Percentiles rank a stretch among this genome's conserved stretches.
These are phyloP conservation scores for Bufo bufo DNA, from an alignment of 2,113 vertebrate genomes.

Conservation along the genomic window DNA sequence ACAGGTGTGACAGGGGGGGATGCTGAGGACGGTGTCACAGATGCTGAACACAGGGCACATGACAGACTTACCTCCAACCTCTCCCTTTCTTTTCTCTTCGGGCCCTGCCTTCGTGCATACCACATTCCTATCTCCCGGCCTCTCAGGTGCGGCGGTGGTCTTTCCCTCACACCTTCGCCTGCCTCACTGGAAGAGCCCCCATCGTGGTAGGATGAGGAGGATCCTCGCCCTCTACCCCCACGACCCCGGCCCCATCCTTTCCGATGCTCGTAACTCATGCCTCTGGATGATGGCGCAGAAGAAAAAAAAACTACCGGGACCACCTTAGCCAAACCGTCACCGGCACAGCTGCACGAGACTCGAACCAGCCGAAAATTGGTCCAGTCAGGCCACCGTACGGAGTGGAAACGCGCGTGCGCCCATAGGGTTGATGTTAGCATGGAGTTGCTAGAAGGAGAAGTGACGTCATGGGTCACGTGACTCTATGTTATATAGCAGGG, in stretches of 20 bases:
- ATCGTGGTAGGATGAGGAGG: constrained; percentile 31
- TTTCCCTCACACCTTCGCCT: constrained; percentile 72
- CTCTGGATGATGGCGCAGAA: background rate
- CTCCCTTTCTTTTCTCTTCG: constrained; percentile 85
- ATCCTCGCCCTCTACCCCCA: constrained; percentile 62
- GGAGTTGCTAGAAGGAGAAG: too few relatives aligned
- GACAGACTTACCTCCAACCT: constrained; percentile 80
- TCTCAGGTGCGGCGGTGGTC: constrained; percentile 87
- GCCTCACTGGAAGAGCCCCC: constrained; percentile 64
- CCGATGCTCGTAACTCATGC: constrained; percentile 81
- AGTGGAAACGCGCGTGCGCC: background rate
- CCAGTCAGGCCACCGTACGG: background rate
- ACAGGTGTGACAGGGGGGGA: too few relatives aligned
- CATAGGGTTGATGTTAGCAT: background rate
- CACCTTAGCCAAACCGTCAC: background rate
- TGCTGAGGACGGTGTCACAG: too few relatives aligned
- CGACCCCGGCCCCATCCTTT: constrained; percentile 71
- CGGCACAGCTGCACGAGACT: background rate
- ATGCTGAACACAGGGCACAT: too few relatives aligned
- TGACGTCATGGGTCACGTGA: too few relatives aligned
- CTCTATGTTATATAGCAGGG: too few relatives aligned
- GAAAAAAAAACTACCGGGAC: background rate
- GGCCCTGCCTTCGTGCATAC: constrained; percentile 89
- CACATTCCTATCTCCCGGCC: constrained; percentile 95
- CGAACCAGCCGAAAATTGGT: background rate